A percentile compares a stretch with the other conserved stretches of the same genome.
These are phyloP conservation scores for Turritopsis dohrnii DNA, from an alignment of 30 jellyfish, hydroid and myxozoan species.

Conservation along the genomic window DNA sequence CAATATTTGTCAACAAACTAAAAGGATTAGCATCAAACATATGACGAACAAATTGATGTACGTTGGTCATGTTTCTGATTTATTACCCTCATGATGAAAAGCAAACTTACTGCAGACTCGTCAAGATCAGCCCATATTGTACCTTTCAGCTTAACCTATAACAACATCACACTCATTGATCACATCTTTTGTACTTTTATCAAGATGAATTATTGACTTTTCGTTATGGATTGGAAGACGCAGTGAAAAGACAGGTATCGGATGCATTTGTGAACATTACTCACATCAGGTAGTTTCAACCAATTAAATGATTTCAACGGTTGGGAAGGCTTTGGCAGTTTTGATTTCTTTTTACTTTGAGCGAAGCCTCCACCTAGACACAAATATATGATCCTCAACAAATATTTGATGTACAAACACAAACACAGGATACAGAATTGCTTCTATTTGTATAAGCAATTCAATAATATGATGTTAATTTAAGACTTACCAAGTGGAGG, in stretches of 20 bases:
- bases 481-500: constrained; percentile 16
- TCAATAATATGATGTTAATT: not conserved
- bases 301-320: constrained; percentile 96
- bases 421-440: not conserved
- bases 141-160: constrained; percentile 81
- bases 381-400: not conserved
- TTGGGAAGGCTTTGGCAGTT: constrained; percentile 94
- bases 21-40: no score
- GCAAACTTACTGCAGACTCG: constrained; percentile 59
- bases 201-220: no score
- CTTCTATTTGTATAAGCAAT: constrained; percentile 1
- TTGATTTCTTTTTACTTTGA: constrained; percentile 49
- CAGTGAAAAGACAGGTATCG: no score
- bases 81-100: no score
- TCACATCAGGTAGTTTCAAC: constrained; percentile 94
- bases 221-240: no score
- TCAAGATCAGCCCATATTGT: constrained; percentile 94
- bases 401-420: not conserved
- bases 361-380: constrained; percentile 48
- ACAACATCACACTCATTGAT: not conserved
- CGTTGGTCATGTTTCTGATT: not conserved
- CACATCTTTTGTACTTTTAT: not conserved
- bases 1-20: not conserved
- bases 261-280: no score
- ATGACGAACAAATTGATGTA: no score